Conservation (phyloP, 2,888 invertebrate genomes). For the Myopa tessellatipennis region DNA sequence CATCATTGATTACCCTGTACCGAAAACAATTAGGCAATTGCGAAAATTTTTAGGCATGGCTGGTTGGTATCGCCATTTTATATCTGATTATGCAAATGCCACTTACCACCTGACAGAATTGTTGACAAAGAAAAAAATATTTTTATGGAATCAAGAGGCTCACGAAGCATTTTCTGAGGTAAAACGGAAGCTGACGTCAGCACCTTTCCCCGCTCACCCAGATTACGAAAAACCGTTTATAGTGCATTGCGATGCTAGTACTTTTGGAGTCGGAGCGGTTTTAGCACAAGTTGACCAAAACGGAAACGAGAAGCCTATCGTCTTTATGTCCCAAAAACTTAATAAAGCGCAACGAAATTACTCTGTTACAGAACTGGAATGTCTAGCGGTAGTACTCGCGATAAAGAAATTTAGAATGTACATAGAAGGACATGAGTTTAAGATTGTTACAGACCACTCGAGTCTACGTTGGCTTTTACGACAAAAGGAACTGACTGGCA, state of each 20-base stretch:
- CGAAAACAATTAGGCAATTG: constrained; percentile 26
- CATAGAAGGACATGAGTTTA: neutral
- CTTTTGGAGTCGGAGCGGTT: constrained; percentile 28
- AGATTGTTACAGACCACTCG: neutral
- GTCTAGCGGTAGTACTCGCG: neutral
- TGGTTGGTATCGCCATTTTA: constrained; percentile 33
- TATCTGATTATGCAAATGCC: constrained; percentile 13
- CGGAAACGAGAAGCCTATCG: neutral
- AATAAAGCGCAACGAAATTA: constrained; percentile 17
- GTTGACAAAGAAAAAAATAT: neutral
- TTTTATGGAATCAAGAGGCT: constrained; percentile 18
- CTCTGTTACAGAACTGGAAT: neutral
- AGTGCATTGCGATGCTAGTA: neutral
- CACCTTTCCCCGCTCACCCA: constrained; percentile 36
- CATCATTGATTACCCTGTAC: constrained; percentile 22
- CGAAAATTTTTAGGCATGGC: constrained; percentile 32
- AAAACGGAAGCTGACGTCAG: constrained; percentile 30
- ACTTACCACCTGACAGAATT: constrained; percentile 19
- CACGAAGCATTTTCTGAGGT: constrained; percentile 21
- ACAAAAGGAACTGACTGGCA: neutral
- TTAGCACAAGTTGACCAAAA: constrained; percentile 2
- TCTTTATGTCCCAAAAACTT: constrained; percentile 12
- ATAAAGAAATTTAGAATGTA: constrained; percentile 16
- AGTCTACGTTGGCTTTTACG: constrained; percentile 8
- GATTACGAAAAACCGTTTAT: constrained; percentile 40